Conservation (phyloP, 2,797 vertebrate species). For the Darevskia mixta region DNA sequence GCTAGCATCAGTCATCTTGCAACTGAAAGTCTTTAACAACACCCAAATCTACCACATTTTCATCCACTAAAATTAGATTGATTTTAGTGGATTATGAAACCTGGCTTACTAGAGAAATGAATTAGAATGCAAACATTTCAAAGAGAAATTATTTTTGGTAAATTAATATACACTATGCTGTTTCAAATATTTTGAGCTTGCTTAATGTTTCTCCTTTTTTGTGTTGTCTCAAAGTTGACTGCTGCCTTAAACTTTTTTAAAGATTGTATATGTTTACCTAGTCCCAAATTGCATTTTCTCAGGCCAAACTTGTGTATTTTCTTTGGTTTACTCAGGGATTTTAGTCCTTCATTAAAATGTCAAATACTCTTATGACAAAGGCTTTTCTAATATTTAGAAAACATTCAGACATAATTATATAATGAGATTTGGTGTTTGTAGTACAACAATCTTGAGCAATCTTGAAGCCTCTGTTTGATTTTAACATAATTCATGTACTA, state of each 20-base stretch:
- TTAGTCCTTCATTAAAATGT: conserved; percentile 82
- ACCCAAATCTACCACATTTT: conserved; percentile 27
- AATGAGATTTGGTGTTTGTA: conserved; percentile 61
- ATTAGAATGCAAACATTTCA: conserved; percentile 34
- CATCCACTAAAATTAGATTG: conserved; percentile 29
- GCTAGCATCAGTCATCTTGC: conserved; percentile 31
- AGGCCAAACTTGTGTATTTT: conserved; percentile 76
- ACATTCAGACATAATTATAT: conserved; percentile 66
- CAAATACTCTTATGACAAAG: conserved; percentile 75
- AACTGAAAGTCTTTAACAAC: background rate
- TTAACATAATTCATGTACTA: conserved; percentile 57
- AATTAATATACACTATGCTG: conserved; percentile 37
- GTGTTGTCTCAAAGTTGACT: conserved; percentile 58
- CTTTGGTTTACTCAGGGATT: conserved; percentile 85
- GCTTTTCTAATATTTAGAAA: conserved; percentile 82
- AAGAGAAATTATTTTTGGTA: conserved; percentile 53
- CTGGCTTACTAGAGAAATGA: background rate
- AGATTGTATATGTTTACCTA: conserved; percentile 35
- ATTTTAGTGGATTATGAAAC: background rate
- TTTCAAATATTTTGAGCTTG: conserved; percentile 47
- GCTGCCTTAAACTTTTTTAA: conserved; percentile 72
- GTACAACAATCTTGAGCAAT: conserved; percentile 24
- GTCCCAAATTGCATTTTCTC: conserved; percentile 70
- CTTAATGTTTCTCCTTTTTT: conserved; percentile 57
- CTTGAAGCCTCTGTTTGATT: conserved; percentile 56